These are phyloP conservation scores for Riparia riparia DNA, from an alignment of 2,113 vertebrate genomes.

Conservation along the genomic window DNA sequence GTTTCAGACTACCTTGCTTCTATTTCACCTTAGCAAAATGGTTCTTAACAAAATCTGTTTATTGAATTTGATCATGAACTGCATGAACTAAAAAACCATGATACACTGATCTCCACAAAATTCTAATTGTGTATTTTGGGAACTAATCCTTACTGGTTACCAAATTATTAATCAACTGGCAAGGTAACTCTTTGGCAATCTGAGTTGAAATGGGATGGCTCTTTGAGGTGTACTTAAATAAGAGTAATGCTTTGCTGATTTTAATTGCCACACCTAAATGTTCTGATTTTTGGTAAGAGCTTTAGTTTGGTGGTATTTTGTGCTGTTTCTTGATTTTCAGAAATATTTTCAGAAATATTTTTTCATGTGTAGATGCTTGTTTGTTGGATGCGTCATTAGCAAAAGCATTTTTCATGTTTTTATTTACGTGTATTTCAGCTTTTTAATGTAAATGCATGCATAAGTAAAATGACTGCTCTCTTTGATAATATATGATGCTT, in stretches of 20 bases:
- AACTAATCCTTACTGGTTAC: background rate
- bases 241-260: background rate
- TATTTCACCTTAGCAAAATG: background rate
- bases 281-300: background rate
- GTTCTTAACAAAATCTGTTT: background rate
- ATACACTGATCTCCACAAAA: accelerated
- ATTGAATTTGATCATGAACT: background rate
- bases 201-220: background rate
- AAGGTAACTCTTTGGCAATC: background rate
- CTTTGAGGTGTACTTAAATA: background rate
- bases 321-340: background rate
- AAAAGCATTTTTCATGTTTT: background rate
- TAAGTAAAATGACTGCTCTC: background rate
- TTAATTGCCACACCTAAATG: background rate
- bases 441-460: background rate
- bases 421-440: background rate
- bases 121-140: background rate
- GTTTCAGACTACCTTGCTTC: background rate
- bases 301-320: background rate
- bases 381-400: background rate
- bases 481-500: background rate
- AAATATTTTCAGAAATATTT: background rate
- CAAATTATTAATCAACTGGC: background rate
- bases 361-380: background rate
- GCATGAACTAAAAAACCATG: background rate